Percentiles rank a stretch among this genome's conserved stretches.
phyloP scores from a whole-genome alignment of 2,888 invertebrate species.

The Asteroscopus sphinx region DNA sequence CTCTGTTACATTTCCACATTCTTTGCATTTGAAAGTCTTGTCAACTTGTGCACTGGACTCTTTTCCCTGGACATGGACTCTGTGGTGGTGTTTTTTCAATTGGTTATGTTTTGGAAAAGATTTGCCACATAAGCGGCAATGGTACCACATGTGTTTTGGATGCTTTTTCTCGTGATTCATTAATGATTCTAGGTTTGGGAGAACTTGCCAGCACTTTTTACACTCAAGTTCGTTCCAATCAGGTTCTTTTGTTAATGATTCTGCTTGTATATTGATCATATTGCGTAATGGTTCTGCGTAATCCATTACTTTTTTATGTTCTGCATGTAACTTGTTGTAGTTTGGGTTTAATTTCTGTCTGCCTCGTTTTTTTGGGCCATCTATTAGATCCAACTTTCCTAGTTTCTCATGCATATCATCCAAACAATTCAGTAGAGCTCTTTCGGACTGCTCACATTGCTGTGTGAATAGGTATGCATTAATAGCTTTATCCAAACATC shows the following conservation, averaged over 20 bases:
- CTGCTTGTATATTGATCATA: conserved; percentile 69
- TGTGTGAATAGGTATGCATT: conserved; percentile 80
- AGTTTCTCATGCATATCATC: conserved; percentile 80
- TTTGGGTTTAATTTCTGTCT: conserved; percentile 78
- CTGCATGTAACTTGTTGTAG: conserved; percentile 69
- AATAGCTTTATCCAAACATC: conserved; percentile 75
- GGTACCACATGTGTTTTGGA: conserved; percentile 82
- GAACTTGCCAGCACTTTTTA: conserved; percentile 77
- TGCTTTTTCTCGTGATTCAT: conserved; percentile 78
- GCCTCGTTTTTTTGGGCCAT: conserved; percentile 74
- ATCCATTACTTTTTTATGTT: conserved; percentile 75
- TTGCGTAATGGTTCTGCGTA: conserved; percentile 81
- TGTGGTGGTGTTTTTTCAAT: conserved; percentile 71
- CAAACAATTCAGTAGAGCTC: conserved; percentile 80
- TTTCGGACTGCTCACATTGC: conserved; percentile 79
- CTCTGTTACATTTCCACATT: conserved; percentile 66
- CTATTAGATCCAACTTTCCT: conserved; percentile 79
- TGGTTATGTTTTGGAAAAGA: conserved; percentile 75
- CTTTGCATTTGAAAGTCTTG: conserved; percentile 69
- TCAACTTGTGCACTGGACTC: conserved; percentile 6
- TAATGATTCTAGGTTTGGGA: conserved; percentile 73
- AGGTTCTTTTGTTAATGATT: conserved; percentile 55
- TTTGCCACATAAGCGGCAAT: conserved; percentile 78
- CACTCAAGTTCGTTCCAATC: conserved; percentile 74
- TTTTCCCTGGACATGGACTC: conserved; percentile 53